A percentile compares a stretch with the other conserved stretches of the same genome.
These are phyloP conservation scores for Columba janthina DNA, from an alignment of 2,113 vertebrate species.

Conservation along the genomic window DNA sequence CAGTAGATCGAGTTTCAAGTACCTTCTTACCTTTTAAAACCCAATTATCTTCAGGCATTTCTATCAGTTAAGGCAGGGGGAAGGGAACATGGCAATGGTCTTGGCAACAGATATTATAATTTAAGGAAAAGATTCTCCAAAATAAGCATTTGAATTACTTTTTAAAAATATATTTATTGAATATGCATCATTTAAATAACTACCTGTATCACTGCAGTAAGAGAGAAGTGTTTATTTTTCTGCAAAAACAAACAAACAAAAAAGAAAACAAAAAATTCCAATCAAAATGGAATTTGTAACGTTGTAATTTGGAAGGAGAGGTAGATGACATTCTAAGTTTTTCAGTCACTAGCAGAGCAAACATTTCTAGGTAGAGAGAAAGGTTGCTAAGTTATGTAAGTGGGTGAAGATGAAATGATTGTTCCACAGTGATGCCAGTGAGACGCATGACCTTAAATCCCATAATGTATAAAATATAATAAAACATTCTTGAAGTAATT, in stretches of 20 bases:
- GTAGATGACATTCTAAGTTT: background rate
- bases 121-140: constrained; percentile 14
- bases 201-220: background rate
- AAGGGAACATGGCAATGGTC: background rate
- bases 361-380: background rate
- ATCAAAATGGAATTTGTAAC: background rate
- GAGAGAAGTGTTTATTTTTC: background rate
- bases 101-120: constrained; percentile 4
- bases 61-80: background rate
- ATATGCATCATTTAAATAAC: background rate
- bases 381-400: background rate
- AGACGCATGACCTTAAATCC: background rate
- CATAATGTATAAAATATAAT: background rate
- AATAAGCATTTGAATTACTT: background rate
- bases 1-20: constrained; percentile 58
- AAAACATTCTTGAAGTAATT: background rate
- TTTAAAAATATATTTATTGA: background rate
- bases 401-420: background rate
- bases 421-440: background rate
- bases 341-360: background rate
- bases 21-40: constrained; percentile 59
- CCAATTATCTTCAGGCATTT: constrained; percentile 55
- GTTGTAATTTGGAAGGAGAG: background rate
- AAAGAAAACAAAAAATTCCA: background rate
- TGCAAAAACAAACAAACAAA: no score